Evolutionary conservation across 2,113 vertebrate species (phyloP), one percentile per base, ranked within the genome.

Genomic region (Psilopogon haemacephalus): DNA sequence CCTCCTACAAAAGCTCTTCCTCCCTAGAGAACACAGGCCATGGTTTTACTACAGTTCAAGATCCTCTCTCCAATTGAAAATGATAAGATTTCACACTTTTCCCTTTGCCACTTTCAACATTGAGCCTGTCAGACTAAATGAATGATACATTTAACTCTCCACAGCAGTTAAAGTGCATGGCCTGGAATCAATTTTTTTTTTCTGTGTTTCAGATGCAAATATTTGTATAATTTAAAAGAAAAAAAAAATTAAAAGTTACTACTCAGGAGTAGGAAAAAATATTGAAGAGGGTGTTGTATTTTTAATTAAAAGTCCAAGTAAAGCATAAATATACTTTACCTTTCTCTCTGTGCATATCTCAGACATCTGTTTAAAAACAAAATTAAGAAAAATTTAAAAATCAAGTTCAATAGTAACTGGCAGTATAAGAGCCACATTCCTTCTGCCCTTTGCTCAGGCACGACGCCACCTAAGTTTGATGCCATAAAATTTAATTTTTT

Each of bases 401-500:
- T 77, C 81, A 96, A 77, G 63, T 84, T 92, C 93, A 95, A 97
- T 96, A 69, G 38, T 97, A 97, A 97, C 89, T 97, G 96, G 97
- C 96, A 97, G 74, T 86, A 69, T 92, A 97, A 97, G 96, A 98
- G 95, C 93, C 70, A 37, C 95, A 97, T 98, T 97, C 95, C 86
- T 97, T 83, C 87, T 96, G 82, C 87, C 94, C 96, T 97, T 97
- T 96, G 80, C 95, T 88, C 92, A 97, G 98, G 97, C 97, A 90
- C 8, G 50, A 71, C 97, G 97, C 97, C 97, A 98, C 94, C 23
- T 91, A 96, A 96, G 88, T 96, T 94, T 96, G 96, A 97, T 97
- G 93, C 94, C 91, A 96, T 97, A 97, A 97, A 97, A 97, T 97
- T 97, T 97, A 97, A 97, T 97, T 98, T 97, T 98, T 97, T 96